Base-by-base conservation (phyloP, 1,140 invertebrate genomes). In the Lasioglossum albipes region DNA sequence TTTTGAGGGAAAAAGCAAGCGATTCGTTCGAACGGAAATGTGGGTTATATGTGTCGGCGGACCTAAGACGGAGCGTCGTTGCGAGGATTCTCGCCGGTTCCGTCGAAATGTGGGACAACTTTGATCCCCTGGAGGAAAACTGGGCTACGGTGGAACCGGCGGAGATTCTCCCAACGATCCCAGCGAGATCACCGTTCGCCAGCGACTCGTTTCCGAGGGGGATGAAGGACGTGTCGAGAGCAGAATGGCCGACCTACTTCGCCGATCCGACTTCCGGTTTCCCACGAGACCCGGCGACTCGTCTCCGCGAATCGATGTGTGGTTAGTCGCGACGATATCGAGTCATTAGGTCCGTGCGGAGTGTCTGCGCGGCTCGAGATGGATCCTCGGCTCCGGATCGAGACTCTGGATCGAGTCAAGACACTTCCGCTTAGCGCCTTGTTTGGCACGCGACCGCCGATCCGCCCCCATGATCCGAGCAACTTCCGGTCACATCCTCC, bases 181-280 rank as follows among this genome's bases (percentile, higher is more conserved):
- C 57, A 59, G 57, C 52, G 52, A n/a, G n/a, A 20, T 20, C 7
- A 59, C 57, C 18, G 57, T 7, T 6, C 7, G 7, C 7, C 57
- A 59, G 57, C 57, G n/a, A 59, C 20, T n/a, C 57, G 18, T 59
- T 59, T n/a, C 18, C 18, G 20, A 18, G 20, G 20, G 57, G 57
- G 7, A 0, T 5, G 57, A n/a, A 6, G 57, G 18, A 54, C 52
- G 52, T 20, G 52, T 54, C 18, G 52, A 54, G 52, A 6, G 52
- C 16, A 54, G 52, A 54, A 54, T 7, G 52, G 18, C 52, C 18
- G 57, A 59, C 20, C n/a, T 9, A n/a, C n/a, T 79, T 49, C 5
- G 79, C 81, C 74, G 83, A 68, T 70, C 80, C 66, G 71, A 83
- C 79, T 86, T 85, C 84, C 75, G 84, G 84, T 87, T 86, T 81